These are phyloP conservation scores for Halictus ligatus DNA, from an alignment of 2,888 invertebrate species.

Conservation along the genomic window DNA sequence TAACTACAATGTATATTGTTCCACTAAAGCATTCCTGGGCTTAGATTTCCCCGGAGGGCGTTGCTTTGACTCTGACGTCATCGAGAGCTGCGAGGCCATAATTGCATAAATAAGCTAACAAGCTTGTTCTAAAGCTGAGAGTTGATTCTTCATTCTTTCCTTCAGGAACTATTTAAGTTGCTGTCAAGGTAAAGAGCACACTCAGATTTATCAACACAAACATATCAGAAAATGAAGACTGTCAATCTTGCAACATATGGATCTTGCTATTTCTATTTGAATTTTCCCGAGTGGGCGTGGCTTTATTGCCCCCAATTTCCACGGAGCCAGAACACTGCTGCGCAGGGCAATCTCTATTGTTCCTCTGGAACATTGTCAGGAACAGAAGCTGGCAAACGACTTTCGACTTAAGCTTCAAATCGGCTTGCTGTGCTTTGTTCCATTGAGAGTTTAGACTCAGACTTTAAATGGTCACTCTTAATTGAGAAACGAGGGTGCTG, in stretches of 20 bases:
- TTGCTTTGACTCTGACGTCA: too few relatives aligned
- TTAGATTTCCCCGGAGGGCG: too few relatives aligned
- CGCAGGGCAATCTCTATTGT: neutral
- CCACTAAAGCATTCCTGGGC: too few relatives aligned
- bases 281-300: neutral
- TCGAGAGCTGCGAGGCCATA: too few relatives aligned
- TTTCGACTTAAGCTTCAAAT: conserved; percentile 10
- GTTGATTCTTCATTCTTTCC: neutral
- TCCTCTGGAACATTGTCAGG: neutral
- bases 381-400: neutral
- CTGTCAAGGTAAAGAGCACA: neutral
- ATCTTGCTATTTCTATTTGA: neutral
- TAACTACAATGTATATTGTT: too few relatives aligned
- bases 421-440: conserved; percentile 2
- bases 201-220: neutral
- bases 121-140: too few relatives aligned
- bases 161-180: neutral
- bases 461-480: conserved; percentile 10
- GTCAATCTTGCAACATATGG: neutral
- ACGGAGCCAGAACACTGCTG: neutral
- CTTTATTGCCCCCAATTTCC: neutral
- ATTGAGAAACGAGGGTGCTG: neutral
- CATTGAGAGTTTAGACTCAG: neutral
- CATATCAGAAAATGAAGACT: neutral
- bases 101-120: too few relatives aligned